phyloP scores from a whole-genome alignment of 2,113 vertebrate genomes.

The Alaudala cheleensis region DNA sequence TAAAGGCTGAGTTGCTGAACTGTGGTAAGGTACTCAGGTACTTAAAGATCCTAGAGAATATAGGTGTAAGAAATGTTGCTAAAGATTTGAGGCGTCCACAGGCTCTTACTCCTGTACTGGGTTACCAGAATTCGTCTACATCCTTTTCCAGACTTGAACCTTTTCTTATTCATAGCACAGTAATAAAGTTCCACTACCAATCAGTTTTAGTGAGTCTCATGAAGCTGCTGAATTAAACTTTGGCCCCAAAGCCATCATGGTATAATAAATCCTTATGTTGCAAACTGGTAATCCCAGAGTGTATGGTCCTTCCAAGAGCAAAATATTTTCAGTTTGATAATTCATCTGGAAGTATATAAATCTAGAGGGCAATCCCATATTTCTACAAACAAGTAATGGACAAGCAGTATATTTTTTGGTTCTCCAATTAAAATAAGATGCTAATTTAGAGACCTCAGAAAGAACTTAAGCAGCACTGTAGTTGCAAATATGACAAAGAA shows the following conservation, averaged over 20 bases:
- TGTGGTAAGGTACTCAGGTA: not conserved
- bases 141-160: not conserved
- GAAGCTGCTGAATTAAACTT: slow-evolving; percentile 8
- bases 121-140: not conserved
- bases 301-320: not conserved
- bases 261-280: not conserved
- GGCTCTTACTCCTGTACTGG: not conserved
- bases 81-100: not conserved
- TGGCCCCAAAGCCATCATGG: not conserved
- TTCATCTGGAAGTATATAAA: not conserved
- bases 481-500: not conserved
- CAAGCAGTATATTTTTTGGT: not conserved
- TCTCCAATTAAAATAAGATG: not conserved
- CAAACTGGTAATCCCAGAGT: not conserved
- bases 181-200: not conserved
- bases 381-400: not conserved
- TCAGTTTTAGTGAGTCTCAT: not conserved
- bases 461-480: not conserved
- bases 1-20: not conserved
- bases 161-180: not conserved
- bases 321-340: slow-evolving; percentile 19
- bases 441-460: not conserved
- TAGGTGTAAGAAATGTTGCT: not conserved
- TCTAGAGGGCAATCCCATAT: not conserved
- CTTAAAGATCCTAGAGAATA: not conserved